Percentiles rank a stretch among this genome's conserved stretches.
Conservation (phyloP, 2,797 vertebrate species). For the Eulemur mongoz region DNA sequence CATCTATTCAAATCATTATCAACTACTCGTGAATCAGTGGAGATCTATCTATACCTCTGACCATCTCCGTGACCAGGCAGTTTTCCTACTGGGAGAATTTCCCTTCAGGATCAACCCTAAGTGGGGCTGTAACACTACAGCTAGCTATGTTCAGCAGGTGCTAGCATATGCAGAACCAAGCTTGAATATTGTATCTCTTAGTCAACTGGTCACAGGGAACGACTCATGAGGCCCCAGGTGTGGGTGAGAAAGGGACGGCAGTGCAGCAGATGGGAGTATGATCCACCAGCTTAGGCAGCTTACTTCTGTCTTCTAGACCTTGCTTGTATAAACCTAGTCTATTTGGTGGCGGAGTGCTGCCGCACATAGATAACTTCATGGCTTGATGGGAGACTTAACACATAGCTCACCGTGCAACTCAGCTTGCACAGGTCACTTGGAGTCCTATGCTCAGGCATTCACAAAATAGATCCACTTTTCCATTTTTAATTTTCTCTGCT, state of each 20-base stretch:
- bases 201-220: background rate
- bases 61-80: background rate
- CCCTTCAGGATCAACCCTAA: background rate
- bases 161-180: constrained; percentile 6
- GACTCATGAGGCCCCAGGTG: background rate
- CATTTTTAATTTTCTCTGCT: constrained; percentile 42
- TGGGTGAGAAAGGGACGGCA: background rate
- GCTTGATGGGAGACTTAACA: background rate
- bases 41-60: constrained; percentile 1
- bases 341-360: background rate
- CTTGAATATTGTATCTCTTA: background rate
- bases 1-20: background rate
- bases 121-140: background rate
- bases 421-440: background rate
- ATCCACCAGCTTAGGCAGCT: background rate
- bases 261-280: background rate
- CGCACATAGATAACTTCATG: background rate
- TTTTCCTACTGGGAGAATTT: constrained; percentile 14
- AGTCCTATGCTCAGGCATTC: background rate
- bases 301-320: background rate
- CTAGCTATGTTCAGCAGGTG: background rate
- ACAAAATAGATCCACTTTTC: background rate
- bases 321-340: background rate
- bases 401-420: background rate
- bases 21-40: background rate